Evolutionary conservation across 1,140 invertebrate genomes (phyloP).

Genomic region (Zophobas atratus): DNA sequence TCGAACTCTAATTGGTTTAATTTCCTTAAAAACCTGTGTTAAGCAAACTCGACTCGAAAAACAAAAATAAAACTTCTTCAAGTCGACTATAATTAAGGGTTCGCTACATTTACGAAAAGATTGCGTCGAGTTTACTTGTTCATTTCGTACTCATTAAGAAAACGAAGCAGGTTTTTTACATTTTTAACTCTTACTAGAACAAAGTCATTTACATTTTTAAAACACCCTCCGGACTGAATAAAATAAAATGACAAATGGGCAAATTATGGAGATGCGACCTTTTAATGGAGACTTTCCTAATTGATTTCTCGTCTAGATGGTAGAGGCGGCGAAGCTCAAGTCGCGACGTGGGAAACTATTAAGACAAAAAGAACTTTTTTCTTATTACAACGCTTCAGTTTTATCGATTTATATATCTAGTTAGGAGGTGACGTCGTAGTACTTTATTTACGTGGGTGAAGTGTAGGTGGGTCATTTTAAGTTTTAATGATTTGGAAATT

Average conservation of each 20-base stretch:
- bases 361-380: slow-evolving; percentile 14
- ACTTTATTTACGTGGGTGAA: too few species aligned
- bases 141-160: slow-evolving; percentile 37
- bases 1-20: slow-evolving; percentile 7
- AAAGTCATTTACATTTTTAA: slow-evolving; percentile 37
- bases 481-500: too few species aligned
- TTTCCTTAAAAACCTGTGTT: slow-evolving; percentile 29
- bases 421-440: too few species aligned
- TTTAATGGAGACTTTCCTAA: slow-evolving; percentile 28
- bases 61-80: slow-evolving; percentile 30
- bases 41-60: slow-evolving; percentile 5
- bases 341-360: not conserved
- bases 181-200: slow-evolving; percentile 33
- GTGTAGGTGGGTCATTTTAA: too few species aligned
- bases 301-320: slow-evolving; percentile 20
- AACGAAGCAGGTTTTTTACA: slow-evolving; percentile 42
- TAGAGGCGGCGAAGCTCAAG: slow-evolving; percentile 3
- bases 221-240: not conserved
- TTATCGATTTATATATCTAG: too few species aligned
- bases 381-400: too few species aligned
- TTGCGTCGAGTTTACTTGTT: slow-evolving; percentile 26
- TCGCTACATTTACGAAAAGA: slow-evolving; percentile 31
- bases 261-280: slow-evolving; percentile 33
- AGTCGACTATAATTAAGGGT: slow-evolving; percentile 27
- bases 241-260: slow-evolving; percentile 23